Evolutionary conservation across 2,113 vertebrate species (phyloP), one percentile per base, ranked within the genome.

Genomic region (Passer montanus): DNA sequence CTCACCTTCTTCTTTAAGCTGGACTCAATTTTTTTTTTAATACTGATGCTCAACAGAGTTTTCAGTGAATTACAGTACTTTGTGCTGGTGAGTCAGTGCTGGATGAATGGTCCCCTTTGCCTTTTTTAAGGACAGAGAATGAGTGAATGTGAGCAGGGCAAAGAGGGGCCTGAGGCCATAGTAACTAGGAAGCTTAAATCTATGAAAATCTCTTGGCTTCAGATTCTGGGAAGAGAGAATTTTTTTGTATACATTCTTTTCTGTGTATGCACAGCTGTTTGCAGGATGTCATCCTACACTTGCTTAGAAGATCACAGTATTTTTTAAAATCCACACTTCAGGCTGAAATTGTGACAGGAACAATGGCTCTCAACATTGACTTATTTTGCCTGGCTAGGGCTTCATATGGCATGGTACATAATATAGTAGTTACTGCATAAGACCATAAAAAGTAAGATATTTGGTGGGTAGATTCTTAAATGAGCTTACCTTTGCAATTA

Each of bases 371-470:
- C 41, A 35, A 78, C 23, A 22, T 18, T 47, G 53, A 52, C 11
- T 27, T 60, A 1, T 0, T 9, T 7, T 56, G 49, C 21, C 22
- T 75, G 46, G 7, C 30, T 75, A 19, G 37, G 58, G 27, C 28
- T 78, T 66, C 33, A 10, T 1, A 56, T 30, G 33, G 27, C 1
- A 0, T 47, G 21, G n/a, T 21, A 43, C 0, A 0, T 50, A 14
- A 12, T 55, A 18, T 8, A 52, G 52, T 17, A 69, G 6, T 12
- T 50, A 26, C 27, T 58, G 30, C 9, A 50, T 4, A 20, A 39
- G 33, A 55, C 8, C 28, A 35, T 33, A 56, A 75, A 92, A 82
- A 12, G 5, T 63, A 33, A 50, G 35, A 19, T 30, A 17, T 10
- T 43, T 47, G 13, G 7, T 73, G 39, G 7, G 14, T 49, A 69